Evolutionary conservation across 1,140 invertebrate species (phyloP).

Genomic region (Scaptomyza hsui): DNA sequence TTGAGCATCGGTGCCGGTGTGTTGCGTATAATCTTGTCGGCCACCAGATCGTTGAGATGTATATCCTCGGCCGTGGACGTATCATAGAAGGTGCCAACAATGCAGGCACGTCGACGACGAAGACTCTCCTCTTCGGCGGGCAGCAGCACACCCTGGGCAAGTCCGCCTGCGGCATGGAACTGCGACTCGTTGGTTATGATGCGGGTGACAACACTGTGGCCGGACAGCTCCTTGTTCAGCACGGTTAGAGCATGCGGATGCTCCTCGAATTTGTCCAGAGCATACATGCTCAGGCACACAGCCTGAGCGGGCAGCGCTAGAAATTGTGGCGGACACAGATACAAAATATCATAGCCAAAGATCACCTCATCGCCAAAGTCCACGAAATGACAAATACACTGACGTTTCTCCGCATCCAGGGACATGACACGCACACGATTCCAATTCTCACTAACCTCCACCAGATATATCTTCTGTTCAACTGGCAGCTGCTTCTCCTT

Average conservation of each 20-base stretch:
- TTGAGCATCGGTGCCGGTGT: constrained; percentile 64
- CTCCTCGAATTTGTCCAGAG: constrained; percentile 80
- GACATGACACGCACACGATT: constrained; percentile 75
- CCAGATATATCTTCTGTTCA: constrained; percentile 63
- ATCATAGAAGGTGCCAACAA: constrained; percentile 77
- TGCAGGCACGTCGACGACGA: constrained; percentile 48
- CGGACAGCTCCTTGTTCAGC: constrained; percentile 54
- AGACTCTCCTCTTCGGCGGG: constrained; percentile 2
- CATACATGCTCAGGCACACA: constrained; percentile 75
- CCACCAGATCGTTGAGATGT: constrained; percentile 73
- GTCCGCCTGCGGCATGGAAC: constrained; percentile 48
- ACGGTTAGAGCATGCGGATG: constrained; percentile 68
- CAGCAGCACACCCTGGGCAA: constrained; percentile 36
- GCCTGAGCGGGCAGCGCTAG: constrained; percentile 72
- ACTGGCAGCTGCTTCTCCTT: background rate
- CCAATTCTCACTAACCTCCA: constrained; percentile 71
- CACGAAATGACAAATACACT: constrained; percentile 73
- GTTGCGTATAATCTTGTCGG: constrained; percentile 61
- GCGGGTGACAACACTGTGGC: constrained; percentile 71
- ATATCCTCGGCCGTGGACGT: constrained; percentile 79
- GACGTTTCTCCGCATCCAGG: constrained; percentile 48
- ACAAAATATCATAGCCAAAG: constrained; percentile 55
- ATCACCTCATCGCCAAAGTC: constrained; percentile 76
- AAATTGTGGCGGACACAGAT: constrained; percentile 60
- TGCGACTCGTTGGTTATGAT: constrained; percentile 68